These are phyloP conservation scores for Pipa parva DNA, from an alignment of 2,113 vertebrate species.

Conservation along the genomic window DNA sequence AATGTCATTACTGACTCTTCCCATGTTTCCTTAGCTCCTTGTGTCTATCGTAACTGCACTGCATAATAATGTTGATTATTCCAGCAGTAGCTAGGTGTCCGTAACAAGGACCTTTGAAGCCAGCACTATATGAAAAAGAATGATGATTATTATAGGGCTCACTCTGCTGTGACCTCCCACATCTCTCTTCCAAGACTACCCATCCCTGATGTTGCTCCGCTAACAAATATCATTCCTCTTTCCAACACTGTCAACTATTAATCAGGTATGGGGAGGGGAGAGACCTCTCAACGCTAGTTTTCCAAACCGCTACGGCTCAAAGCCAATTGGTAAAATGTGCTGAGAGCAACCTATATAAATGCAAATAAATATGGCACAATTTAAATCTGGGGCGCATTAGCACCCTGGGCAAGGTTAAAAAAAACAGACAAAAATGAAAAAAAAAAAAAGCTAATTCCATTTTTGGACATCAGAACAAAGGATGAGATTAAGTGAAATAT, in stretches of 20 bases:
- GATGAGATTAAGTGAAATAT: no score
- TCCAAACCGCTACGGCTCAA: neutral
- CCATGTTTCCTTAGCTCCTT: neutral
- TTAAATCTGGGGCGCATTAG: conserved; percentile 18
- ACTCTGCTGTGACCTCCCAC: conserved; percentile 30
- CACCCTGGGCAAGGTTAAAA: neutral
- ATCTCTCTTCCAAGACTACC: conserved; percentile 27
- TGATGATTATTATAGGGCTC: conserved; percentile 33
- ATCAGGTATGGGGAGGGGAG: conserved; percentile 18
- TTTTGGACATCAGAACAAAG: neutral
- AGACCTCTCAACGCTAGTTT: neutral
- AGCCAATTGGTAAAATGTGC: neutral
- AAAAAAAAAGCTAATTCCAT: no score
- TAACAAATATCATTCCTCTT: conserved; percentile 34
- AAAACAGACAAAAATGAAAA: neutral
- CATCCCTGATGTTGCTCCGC: conserved; percentile 22
- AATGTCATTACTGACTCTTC: neutral
- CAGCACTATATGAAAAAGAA: conserved; percentile 20
- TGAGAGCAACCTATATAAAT: conserved; percentile 38
- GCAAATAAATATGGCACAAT: conserved; percentile 20
- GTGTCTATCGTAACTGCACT: neutral
- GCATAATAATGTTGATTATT: conserved; percentile 15
- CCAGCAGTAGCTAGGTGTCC: conserved; percentile 3
- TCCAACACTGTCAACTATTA: conserved; percentile 30
- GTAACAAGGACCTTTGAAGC: conserved; percentile 29